Base-by-base conservation (phyloP, 2,888 invertebrate genomes). In the Cristatella mucedo region DNA sequence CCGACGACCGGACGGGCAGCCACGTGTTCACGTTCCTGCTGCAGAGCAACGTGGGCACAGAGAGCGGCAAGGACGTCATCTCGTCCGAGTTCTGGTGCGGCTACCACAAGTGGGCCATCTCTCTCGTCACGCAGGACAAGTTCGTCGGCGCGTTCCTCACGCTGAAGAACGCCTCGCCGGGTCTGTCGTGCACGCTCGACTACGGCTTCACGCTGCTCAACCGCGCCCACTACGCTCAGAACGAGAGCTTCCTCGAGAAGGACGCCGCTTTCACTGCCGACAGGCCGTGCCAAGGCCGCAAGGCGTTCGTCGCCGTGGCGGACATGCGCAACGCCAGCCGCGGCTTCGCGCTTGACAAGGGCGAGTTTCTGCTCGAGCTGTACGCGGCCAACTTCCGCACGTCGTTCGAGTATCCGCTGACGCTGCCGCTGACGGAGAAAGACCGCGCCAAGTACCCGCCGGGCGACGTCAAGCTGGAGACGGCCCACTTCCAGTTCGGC, bases 1-100 rank as follows among this genome's bases (percentile, higher is more conserved):
- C 81, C 49, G 77, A 79, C 57, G 82, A 82, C 72, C 75, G 80
- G 63, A 76, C 76, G 66, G 77, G 80, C 71, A 79, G 80, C 50
- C 79, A 80, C 68, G 77, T 82, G 54, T 82, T 82, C 70, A 81
- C 81, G 44, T 82, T 82, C 68, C 76, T 80, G 55, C 76, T 82
- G 52, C 82, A 82, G 45, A 74, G 76, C 54, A 78, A 77, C 43
- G 77, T 80, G 49, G 76, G 79, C 34, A 71, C 79, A 43, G 81
- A 82, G 66, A 74, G 78, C 37, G 78, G 80, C 59, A 74, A 80
- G 44, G 81, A 82, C 67, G 77, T 80, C 55, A 79, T 78, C 46
- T 78, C 80, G 51, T 80, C 80, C 65, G 82, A 82, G 63, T 78
- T 82, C 66, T 74, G 76, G 47, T 82, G 80, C 64, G 80, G 80